phyloP scores from a whole-genome alignment of 2,113 vertebrate genomes.

The Oxyruncus cristatus region DNA sequence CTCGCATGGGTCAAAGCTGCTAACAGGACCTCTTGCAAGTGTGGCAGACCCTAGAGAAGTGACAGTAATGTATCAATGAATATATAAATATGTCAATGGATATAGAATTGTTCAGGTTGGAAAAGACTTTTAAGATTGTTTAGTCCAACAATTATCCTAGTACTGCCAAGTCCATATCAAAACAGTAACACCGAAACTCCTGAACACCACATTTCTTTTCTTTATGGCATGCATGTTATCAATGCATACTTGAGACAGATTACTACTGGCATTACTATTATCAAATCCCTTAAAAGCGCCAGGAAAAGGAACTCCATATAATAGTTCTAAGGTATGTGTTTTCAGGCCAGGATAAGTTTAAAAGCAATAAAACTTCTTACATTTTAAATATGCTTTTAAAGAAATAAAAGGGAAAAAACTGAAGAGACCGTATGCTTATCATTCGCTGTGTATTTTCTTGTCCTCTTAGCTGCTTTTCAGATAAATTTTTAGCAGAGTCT shows the following conservation, averaged over 20 bases:
- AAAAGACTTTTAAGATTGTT: background rate
- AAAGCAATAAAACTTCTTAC: background rate
- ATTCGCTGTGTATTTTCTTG: background rate
- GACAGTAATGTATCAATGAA: background rate
- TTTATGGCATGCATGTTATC: no score
- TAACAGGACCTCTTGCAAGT: background rate
- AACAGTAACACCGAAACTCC: background rate
- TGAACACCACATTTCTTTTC: accelerated
- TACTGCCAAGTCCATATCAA: background rate
- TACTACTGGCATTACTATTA: slow-evolving; percentile 63
- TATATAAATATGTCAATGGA: background rate
- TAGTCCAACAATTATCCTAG: background rate
- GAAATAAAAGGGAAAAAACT: background rate
- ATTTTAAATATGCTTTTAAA: background rate
- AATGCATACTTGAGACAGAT: background rate
- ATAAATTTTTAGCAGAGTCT: background rate
- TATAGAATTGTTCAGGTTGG: background rate
- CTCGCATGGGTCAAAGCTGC: background rate
- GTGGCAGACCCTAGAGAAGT: background rate
- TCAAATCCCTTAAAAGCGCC: background rate
- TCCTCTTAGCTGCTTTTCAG: background rate
- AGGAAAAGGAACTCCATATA: slow-evolving; percentile 37
- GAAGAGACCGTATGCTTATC: background rate
- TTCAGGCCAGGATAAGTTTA: background rate
- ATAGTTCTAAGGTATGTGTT: slow-evolving; percentile 32